A percentile compares a stretch with the other conserved stretches of the same genome.
Evolutionary conservation across 2,888 invertebrate genomes (phyloP).

Genomic region (Diaprepes abbreviatus): DNA sequence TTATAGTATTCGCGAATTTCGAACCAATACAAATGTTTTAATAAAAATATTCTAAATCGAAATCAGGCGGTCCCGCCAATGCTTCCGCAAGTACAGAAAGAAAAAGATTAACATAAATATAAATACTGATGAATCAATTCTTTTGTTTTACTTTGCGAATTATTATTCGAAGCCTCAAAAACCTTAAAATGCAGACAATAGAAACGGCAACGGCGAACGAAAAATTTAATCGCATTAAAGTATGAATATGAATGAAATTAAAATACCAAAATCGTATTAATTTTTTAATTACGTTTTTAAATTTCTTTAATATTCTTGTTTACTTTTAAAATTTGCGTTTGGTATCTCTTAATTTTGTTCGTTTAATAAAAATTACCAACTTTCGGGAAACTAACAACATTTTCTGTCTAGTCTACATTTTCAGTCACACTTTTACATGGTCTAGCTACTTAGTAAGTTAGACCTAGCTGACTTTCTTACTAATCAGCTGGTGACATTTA

Average conservation of each 20-base stretch:
- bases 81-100: background rate
- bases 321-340: slow-evolving; percentile 21
- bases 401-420: no score
- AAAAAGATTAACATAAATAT: slow-evolving; percentile 32
- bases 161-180: slow-evolving; percentile 10
- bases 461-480: no score
- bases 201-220: slow-evolving; percentile 30
- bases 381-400: no score
- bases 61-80: no score
- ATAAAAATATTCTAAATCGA: no score
- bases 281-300: slow-evolving; percentile 41
- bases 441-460: no score
- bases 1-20: no score
- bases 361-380: no score
- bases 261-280: slow-evolving; percentile 38
- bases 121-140: slow-evolving; percentile 33
- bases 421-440: no score
- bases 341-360: no score
- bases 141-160: slow-evolving; percentile 29
- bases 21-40: no score
- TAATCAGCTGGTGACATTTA: no score
- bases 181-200: slow-evolving; percentile 29
- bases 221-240: slow-evolving; percentile 40
- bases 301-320: slow-evolving; percentile 37
- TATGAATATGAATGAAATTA: slow-evolving; percentile 46